Conservation (phyloP, 1,140 invertebrate genomes). For the Hycleus cichorii region DNA sequence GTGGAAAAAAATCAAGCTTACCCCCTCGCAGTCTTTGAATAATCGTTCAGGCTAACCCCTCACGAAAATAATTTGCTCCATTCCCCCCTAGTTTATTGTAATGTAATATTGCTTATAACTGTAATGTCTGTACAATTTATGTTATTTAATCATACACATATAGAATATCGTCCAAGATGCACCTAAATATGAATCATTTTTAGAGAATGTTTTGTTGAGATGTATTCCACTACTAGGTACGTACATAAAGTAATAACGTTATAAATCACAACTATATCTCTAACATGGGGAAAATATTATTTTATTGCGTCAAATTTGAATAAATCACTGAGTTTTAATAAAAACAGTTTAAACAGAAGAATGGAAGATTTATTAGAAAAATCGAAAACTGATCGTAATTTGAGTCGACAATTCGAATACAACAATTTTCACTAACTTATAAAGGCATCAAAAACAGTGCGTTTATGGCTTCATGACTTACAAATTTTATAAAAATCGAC, state of each 20-base stretch:
- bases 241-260: not conserved
- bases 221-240: slow-evolving; percentile 7
- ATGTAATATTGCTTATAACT: slow-evolving; percentile 14
- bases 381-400: too few species aligned
- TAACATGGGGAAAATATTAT: slow-evolving; percentile 4
- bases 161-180: not conserved
- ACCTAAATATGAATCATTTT: slow-evolving; percentile 5
- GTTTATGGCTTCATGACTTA: too few species aligned
- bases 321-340: slow-evolving; percentile 10
- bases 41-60: slow-evolving; percentile 9
- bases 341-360: too few species aligned
- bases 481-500: too few species aligned
- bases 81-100: slow-evolving; percentile 5
- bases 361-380: too few species aligned
- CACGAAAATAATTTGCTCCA: slow-evolving; percentile 5
- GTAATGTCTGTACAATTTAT: slow-evolving; percentile 13
- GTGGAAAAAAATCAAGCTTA: slow-evolving; percentile 5
- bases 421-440: too few species aligned
- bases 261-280: slow-evolving; percentile 6
- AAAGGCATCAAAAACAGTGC: too few species aligned
- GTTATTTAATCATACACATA: slow-evolving; percentile 15
- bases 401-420: too few species aligned
- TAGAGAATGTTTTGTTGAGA: slow-evolving; percentile 7
- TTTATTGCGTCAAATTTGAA: slow-evolving; percentile 12
- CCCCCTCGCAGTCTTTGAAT: slow-evolving; percentile 2